phyloP scores from a whole-genome alignment of 2,888 invertebrate genomes.

The Yponomeuta plumbellus region DNA sequence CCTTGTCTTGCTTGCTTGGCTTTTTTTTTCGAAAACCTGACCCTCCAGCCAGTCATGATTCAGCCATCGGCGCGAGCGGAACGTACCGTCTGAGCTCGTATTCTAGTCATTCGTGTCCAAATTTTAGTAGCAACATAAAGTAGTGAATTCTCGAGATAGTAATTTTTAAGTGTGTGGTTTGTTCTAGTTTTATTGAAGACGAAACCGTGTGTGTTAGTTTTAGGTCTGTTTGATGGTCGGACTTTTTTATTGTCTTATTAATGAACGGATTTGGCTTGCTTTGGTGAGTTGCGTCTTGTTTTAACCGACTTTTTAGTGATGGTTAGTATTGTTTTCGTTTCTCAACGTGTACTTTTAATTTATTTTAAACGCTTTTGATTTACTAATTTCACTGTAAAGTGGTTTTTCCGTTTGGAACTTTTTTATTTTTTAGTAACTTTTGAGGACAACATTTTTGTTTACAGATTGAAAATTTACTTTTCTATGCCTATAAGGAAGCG shows the following conservation, averaged over 20 bases:
- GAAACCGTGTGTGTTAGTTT: constrained; percentile 36
- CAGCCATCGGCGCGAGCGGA: constrained; percentile 64
- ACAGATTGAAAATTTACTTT: too few species aligned
- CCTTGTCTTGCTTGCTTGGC: constrained; percentile 49
- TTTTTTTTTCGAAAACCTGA: constrained; percentile 65
- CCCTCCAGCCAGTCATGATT: constrained; percentile 69
- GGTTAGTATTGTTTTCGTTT: constrained; percentile 5
- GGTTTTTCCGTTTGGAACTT: not conserved
- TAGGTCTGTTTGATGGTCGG: constrained; percentile 30
- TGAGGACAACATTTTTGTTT: too few species aligned
- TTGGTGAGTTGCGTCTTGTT: constrained; percentile 52
- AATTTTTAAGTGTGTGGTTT: constrained; percentile 30
- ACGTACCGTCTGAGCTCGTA: constrained; percentile 54
- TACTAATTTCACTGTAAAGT: not conserved
- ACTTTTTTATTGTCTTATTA: constrained; percentile 33
- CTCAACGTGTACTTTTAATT: not conserved
- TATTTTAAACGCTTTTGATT: not conserved
- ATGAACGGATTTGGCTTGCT: constrained; percentile 74
- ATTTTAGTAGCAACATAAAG: constrained; percentile 32
- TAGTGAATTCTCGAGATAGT: constrained; percentile 25
- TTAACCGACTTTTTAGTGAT: constrained; percentile 14
- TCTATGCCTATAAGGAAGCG: too few species aligned
- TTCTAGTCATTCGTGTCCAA: constrained; percentile 73
- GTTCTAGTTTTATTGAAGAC: constrained; percentile 35
- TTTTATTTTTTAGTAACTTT: too few species aligned